Conservation (phyloP, 2,113 vertebrate species). For the Thomomys bottae region DNA sequence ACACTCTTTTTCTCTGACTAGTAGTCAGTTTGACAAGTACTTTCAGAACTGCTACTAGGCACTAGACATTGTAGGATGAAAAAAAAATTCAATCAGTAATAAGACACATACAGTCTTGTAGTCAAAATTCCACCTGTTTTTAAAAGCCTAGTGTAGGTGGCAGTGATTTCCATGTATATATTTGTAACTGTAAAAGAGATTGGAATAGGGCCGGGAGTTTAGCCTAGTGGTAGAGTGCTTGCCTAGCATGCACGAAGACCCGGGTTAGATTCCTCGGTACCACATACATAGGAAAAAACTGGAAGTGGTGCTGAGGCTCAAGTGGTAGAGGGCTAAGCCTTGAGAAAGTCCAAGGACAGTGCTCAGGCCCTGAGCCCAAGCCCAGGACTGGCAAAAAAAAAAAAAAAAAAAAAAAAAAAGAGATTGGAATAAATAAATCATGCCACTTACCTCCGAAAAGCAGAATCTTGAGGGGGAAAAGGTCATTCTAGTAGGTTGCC, state of each 20-base stretch:
- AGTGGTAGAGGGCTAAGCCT: too few relatives aligned
- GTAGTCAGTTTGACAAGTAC: neutral
- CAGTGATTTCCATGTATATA: neutral
- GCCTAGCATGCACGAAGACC: too few relatives aligned
- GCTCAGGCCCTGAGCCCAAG: too few relatives aligned
- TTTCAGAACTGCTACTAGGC: neutral
- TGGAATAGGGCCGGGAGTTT: too few relatives aligned
- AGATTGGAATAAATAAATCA: neutral
- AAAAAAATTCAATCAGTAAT: neutral
- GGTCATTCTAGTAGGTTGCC: neutral
- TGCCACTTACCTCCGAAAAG: neutral
- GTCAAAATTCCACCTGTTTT: neutral
- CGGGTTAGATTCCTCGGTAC: too few relatives aligned
- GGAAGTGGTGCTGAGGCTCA: too few relatives aligned
- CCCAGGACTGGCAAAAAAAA: too few relatives aligned
- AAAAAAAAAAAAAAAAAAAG: too few relatives aligned
- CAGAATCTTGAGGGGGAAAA: neutral
- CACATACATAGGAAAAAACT: too few relatives aligned
- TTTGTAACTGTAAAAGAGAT: constrained; percentile 3
- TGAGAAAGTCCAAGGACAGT: too few relatives aligned
- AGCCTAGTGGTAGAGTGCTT: too few relatives aligned
- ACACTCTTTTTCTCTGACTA: neutral
- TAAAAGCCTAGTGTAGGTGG: neutral
- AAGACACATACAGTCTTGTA: neutral
- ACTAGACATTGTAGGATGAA: neutral